These are phyloP conservation scores for Andrena fulva DNA, from an alignment of 2,888 invertebrate genomes.

Conservation along the genomic window DNA sequence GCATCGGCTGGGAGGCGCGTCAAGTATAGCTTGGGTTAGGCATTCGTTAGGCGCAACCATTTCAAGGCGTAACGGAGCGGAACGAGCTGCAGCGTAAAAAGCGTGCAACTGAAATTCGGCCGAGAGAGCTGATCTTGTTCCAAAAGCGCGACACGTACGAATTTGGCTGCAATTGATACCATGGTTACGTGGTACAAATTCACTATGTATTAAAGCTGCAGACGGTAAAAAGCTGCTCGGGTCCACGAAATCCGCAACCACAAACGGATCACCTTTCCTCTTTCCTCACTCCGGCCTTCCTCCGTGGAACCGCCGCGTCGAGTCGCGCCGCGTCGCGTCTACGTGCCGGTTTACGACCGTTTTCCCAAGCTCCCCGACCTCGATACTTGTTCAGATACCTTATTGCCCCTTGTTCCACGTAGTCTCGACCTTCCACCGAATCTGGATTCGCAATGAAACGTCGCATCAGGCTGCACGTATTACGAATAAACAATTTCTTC, in stretches of 20 bases:
- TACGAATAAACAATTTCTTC: slow-evolving; percentile 30
- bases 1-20: neutral
- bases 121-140: neutral
- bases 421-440: slow-evolving; percentile 5
- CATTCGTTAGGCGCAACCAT: slow-evolving; percentile 16
- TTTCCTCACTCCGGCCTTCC: slow-evolving; percentile 13
- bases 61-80: too few relatives aligned
- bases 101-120: neutral
- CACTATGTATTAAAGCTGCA: slow-evolving; percentile 41
- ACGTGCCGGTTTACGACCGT: slow-evolving; percentile 59
- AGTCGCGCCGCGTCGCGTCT: slow-evolving; percentile 19
- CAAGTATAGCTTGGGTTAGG: neutral
- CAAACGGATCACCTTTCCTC: slow-evolving; percentile 28
- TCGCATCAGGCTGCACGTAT: slow-evolving; percentile 14
- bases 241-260: slow-evolving; percentile 52
- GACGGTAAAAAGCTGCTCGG: slow-evolving; percentile 41
- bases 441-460: slow-evolving; percentile 10
- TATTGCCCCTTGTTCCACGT: slow-evolving; percentile 6
- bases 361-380: slow-evolving; percentile 18
- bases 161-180: slow-evolving; percentile 56
- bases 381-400: slow-evolving; percentile 23
- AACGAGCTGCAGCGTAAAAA: too few relatives aligned
- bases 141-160: slow-evolving; percentile 6
- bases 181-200: slow-evolving; percentile 47
- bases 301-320: slow-evolving; percentile 1